phyloP scores from a whole-genome alignment of 2,888 invertebrate genomes.

The Amblyjoppa fuscipennis region DNA sequence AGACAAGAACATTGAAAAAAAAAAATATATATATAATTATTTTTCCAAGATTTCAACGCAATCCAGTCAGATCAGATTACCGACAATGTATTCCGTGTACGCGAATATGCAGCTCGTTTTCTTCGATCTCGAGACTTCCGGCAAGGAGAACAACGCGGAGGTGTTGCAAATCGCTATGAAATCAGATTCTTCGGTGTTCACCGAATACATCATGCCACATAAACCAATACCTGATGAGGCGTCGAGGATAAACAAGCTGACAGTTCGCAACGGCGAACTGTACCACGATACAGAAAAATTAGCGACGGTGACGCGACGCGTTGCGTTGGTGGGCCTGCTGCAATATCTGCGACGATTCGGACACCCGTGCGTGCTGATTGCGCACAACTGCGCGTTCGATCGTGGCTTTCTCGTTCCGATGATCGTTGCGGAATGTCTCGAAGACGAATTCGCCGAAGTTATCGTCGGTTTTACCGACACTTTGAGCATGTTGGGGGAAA shows the following conservation, averaged over 20 bases:
- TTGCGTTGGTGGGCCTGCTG: conserved; percentile 24
- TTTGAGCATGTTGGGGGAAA: conserved; percentile 40
- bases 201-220: conserved; percentile 27
- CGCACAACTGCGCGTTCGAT: conserved; percentile 61
- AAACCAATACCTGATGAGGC: conserved; percentile 6
- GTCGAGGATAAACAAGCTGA: conserved; percentile 27
- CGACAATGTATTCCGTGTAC: background rate
- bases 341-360: conserved; percentile 8
- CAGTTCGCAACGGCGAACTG: conserved; percentile 22
- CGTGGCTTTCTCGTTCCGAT: background rate
- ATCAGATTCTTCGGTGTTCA: background rate
- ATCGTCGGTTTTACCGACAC: conserved; percentile 61
- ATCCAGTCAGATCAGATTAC: background rate
- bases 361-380: conserved; percentile 52
- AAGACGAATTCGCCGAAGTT: background rate
- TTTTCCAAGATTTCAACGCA: background rate
- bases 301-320: background rate
- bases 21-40: no score
- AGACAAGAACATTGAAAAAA: no score
- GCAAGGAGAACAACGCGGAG: conserved; percentile 29
- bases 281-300: conserved; percentile 2
- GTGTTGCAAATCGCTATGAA: conserved; percentile 52
- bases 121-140: conserved; percentile 58
- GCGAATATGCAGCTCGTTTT: conserved; percentile 11
- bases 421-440: background rate